These are phyloP conservation scores for Dasypogon diadema DNA, from an alignment of 2,888 invertebrate genomes.

Conservation along the genomic window DNA sequence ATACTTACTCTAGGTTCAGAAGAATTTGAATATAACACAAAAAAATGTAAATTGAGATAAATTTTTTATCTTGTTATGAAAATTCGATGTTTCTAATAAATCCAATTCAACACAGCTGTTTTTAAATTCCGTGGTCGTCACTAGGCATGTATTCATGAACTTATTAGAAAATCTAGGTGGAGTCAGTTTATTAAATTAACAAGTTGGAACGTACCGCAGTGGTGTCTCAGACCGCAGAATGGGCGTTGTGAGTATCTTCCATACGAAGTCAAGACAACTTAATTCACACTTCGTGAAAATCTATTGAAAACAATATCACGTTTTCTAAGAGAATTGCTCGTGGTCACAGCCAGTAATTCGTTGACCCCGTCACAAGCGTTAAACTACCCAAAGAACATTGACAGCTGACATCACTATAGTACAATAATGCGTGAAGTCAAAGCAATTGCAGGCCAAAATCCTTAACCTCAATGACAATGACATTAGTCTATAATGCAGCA, in stretches of 20 bases:
- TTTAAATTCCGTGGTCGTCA: too few species aligned
- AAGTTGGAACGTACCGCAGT: neutral
- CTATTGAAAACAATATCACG: constrained; percentile 20
- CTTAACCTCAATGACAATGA: constrained; percentile 25
- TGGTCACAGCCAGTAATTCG: neutral
- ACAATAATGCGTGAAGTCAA: neutral
- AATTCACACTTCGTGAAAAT: constrained; percentile 6
- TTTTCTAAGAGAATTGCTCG: neutral
- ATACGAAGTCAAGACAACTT: neutral
- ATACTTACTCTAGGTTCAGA: too few species aligned
- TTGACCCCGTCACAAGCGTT: constrained; percentile 10
- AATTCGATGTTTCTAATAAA: too few species aligned
- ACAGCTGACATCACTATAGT: constrained; percentile 2
- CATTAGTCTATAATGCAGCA: neutral
- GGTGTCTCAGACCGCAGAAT: too few species aligned
- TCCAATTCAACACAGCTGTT: too few species aligned
- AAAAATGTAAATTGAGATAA: too few species aligned
- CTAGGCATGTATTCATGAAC: too few species aligned
- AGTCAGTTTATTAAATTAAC: neutral
- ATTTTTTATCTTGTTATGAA: too few species aligned
- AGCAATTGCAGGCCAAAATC: constrained; percentile 24
- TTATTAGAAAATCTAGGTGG: neutral
- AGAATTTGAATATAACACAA: too few species aligned
- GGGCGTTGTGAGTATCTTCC: neutral
- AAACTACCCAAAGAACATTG: constrained; percentile 15